phyloP scores from a whole-genome alignment of 2,797 vertebrate species.

The Leucoraja ocellata region DNA sequence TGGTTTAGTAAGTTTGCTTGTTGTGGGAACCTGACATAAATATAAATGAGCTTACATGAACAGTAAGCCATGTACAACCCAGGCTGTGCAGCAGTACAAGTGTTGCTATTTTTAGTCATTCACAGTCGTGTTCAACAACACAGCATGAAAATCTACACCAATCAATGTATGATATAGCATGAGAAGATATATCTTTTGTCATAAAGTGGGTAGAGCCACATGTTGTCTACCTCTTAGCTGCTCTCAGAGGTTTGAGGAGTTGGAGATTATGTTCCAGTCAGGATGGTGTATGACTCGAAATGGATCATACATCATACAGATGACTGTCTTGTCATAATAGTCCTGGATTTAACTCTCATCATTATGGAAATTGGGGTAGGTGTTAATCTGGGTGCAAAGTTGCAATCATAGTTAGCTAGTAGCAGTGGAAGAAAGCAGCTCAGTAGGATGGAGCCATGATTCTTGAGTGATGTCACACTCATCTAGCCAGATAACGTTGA shows the following conservation, averaged over 20 bases:
- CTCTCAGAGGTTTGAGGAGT: neutral
- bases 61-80: neutral
- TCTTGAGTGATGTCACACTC: neutral
- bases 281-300: neutral
- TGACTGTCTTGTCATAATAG: neutral
- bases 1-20: neutral
- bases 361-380: neutral
- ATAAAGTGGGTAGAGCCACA: neutral
- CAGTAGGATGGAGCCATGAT: neutral
- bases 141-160: neutral
- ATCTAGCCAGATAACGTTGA: neutral
- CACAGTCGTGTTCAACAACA: slow-evolving; percentile 5
- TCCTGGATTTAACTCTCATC: neutral
- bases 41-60: neutral
- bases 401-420: neutral
- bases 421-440: neutral
- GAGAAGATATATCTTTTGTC: neutral
- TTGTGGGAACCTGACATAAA: slow-evolving; percentile 1
- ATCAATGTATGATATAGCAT: neutral
- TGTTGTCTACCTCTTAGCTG: neutral
- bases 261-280: neutral
- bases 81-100: neutral
- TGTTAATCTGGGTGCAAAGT: neutral
- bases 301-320: neutral
- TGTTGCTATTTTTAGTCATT: slow-evolving; percentile 22